phyloP scores from a whole-genome alignment of 2,113 vertebrate species.

The Misgurnus anguillicaudatus region DNA sequence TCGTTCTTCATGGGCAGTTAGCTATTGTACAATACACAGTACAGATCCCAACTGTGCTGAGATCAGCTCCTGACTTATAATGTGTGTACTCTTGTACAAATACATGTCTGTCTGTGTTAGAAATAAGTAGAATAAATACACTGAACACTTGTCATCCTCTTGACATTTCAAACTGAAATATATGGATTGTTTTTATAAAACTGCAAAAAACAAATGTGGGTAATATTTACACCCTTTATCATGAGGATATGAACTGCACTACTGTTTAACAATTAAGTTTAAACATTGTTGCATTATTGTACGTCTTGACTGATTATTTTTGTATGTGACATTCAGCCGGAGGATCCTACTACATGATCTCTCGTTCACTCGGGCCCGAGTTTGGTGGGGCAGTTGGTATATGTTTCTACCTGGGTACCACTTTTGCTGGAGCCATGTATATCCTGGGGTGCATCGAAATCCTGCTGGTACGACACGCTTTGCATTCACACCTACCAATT shows the following conservation, averaged over 20 bases:
- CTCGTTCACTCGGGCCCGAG: constrained; percentile 94
- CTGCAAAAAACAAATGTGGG: too few species aligned
- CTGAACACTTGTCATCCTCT: not conserved
- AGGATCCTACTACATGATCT: constrained; percentile 99
- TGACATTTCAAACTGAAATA: not conserved
- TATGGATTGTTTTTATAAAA: not conserved
- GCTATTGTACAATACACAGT: constrained; percentile 26
- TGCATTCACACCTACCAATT: not conserved
- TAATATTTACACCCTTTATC: too few species aligned
- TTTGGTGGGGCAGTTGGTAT: constrained; percentile 97
- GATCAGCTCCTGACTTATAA: constrained; percentile 30
- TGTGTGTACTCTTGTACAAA: constrained; percentile 1
- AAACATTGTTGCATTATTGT: too few species aligned
- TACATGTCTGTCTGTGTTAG: constrained; percentile 5
- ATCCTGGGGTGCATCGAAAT: constrained; percentile 98
- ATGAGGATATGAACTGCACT: not conserved
- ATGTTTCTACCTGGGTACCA: constrained; percentile 98
- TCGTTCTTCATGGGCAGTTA: constrained; percentile 56
- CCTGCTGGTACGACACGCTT: constrained; percentile 80
- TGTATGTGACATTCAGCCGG: constrained; percentile 78
- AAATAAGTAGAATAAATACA: not conserved
- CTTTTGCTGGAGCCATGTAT: constrained; percentile 98
- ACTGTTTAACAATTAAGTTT: too few species aligned
- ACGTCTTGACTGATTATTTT: constrained; percentile 16
- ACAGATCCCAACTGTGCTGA: constrained; percentile 50